These are phyloP conservation scores for Danaus chrysippus DNA, from an alignment of 2,888 invertebrate genomes.

Conservation along the genomic window DNA sequence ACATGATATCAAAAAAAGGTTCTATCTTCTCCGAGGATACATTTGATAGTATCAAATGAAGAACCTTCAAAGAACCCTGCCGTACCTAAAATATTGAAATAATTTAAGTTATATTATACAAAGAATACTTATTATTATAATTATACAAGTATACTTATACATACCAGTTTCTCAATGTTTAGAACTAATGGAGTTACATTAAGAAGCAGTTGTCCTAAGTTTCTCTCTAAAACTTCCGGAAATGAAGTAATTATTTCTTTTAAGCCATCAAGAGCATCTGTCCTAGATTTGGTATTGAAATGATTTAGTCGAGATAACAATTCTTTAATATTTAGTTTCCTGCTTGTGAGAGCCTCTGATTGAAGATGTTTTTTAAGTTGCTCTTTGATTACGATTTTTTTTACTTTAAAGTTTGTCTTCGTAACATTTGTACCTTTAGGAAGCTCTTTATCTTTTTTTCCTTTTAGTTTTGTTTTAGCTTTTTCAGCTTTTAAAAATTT, in stretches of 20 bases:
- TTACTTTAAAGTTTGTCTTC: slow-evolving; percentile 92
- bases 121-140: not conserved
- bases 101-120: slow-evolving; percentile 2
- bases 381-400: slow-evolving; percentile 89
- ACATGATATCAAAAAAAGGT: slow-evolving; percentile 88
- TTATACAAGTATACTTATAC: slow-evolving; percentile 32
- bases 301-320: slow-evolving; percentile 85
- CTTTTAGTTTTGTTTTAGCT: slow-evolving; percentile 92
- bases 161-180: slow-evolving; percentile 83
- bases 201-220: slow-evolving; percentile 84
- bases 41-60: slow-evolving; percentile 70
- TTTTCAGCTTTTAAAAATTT: slow-evolving; percentile 91
- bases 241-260: slow-evolving; percentile 71
- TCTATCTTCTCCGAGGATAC: slow-evolving; percentile 70
- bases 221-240: slow-evolving; percentile 65
- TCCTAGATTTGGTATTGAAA: slow-evolving; percentile 84
- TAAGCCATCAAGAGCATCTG: slow-evolving; percentile 81
- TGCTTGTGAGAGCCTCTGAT: slow-evolving; percentile 80
- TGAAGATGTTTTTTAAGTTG: slow-evolving; percentile 81
- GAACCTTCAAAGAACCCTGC: slow-evolving; percentile 76
- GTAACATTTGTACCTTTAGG: slow-evolving; percentile 95
- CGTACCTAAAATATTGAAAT: slow-evolving; percentile 63
- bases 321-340: slow-evolving; percentile 86
- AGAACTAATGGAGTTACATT: slow-evolving; percentile 83
- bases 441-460: slow-evolving; percentile 89